phyloP scores from a whole-genome alignment of 2,113 vertebrate species.

The Onychorhynchus coronatus region DNA sequence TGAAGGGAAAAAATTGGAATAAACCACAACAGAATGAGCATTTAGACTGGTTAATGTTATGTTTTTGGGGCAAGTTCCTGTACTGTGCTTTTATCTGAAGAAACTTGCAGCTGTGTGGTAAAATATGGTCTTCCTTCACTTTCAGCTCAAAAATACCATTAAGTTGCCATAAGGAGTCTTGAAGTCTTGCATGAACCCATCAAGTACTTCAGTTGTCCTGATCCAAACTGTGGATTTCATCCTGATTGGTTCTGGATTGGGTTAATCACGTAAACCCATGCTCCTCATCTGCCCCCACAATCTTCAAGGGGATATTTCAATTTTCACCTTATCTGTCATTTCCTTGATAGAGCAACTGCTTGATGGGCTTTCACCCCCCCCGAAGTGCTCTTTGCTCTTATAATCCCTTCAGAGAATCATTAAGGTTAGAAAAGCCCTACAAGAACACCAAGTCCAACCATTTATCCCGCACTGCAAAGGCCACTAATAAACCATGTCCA shows the following conservation, averaged over 20 bases:
- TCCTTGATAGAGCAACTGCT: neutral
- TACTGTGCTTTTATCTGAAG: neutral
- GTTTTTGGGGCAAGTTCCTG: neutral
- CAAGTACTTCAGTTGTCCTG: neutral
- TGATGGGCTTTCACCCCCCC: neutral
- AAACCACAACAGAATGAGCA: neutral
- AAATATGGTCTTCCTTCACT: neutral
- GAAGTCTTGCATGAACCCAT: neutral
- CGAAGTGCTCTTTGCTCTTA: accelerated
- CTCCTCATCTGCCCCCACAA: neutral
- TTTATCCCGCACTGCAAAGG: neutral
- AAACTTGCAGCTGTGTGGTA: neutral
- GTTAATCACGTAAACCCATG: neutral
- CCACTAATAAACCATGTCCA: neutral
- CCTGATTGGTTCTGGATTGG: neutral
- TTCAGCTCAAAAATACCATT: neutral
- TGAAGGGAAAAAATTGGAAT: neutral
- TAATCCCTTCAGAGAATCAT: neutral
- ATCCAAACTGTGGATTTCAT: neutral
- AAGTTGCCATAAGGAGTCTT: neutral
- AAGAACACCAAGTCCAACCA: neutral
- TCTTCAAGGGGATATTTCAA: neutral
- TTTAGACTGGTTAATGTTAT: neutral
- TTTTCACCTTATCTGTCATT: neutral
- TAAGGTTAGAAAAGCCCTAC: neutral